Evolutionary conservation across 2,797 vertebrate genomes (phyloP), one percentile per base, ranked within the genome.

Genomic region (Sebastiscus tertius): DNA sequence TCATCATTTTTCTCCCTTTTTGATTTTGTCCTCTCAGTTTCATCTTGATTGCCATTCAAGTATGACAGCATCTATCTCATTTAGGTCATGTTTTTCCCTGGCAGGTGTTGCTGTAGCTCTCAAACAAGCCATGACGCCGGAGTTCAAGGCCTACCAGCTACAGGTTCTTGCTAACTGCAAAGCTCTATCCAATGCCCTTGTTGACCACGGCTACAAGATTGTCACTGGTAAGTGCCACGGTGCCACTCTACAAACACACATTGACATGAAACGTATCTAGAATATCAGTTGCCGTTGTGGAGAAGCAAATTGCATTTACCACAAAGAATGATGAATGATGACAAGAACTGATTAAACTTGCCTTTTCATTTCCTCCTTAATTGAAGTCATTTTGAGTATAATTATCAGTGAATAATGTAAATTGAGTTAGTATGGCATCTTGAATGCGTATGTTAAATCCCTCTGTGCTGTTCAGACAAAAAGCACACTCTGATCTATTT

Each of bases 81-180:
- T 54, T 6, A 8, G 2, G 14, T 64, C 46, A 1, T 54, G 39
- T 85, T 42, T 58, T 24, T 63, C 26, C 1, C 11, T 74, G 22
- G 26, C 92, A 99, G 99, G 98, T 70, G 95, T 99, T 0, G 97
- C 98, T 0, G 99, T 99, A 2, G 96, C 99, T 0, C 94, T 99
- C 90, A 98, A 95, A 81, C 99, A 99, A 91, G 97, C 98, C 78
- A 93, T 97, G 95, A 97, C 96, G 0, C 94, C 96, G 0, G 98
- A 99, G 91, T 99, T 99, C 75, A 97, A 95, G 84, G 85, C 90
- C 7, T 99, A 99, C 77, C 99, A 99, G 93, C 72, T 68, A 65
- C 98, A 99, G 90, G 97, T 99, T 83, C 92, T 99, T 0, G 89
- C 93, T 2, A 99, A 99, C 89, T 99, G 98, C 94, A 96, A 79